Percentiles rank a stretch among this genome's conserved stretches.
These are phyloP conservation scores for human DNA, from an alignment of 2,113 vertebrate genomes.

Conservation along the genomic window DNA sequence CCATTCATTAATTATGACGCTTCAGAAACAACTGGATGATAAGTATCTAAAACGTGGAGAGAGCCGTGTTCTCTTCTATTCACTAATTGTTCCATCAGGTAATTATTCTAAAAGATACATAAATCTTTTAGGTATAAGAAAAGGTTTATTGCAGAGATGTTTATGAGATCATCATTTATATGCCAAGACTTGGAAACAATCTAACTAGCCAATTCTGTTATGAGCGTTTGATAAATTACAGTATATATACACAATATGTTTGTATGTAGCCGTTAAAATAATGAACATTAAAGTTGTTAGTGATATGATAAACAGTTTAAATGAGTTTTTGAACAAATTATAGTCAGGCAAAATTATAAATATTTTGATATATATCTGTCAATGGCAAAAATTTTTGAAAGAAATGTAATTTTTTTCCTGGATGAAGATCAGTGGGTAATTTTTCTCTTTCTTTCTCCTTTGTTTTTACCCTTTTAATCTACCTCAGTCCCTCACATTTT, in stretches of 20 bases:
- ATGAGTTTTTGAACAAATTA: not conserved
- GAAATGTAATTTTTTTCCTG: not conserved
- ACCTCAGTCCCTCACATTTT: not conserved
- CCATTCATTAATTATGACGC: not conserved
- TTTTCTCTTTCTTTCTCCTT: not conserved
- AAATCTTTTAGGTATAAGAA: not conserved
- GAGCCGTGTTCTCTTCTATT: fast-evolving
- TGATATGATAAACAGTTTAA: not conserved
- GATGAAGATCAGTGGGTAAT: not conserved
- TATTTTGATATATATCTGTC: not conserved
- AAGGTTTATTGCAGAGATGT: not conserved
- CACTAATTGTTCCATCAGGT: not conserved
- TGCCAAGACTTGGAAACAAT: not conserved
- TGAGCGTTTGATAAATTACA: not conserved
- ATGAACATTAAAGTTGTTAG: not conserved
- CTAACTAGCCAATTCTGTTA: not conserved
- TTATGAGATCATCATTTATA: not conserved
- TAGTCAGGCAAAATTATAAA: not conserved
- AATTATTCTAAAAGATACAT: not conserved
- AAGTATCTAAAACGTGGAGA: not conserved
- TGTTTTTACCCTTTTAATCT: not conserved
- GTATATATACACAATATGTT: not conserved
- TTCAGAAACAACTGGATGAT: not conserved
- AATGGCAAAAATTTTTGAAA: not conserved
- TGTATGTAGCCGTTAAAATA: not conserved